phyloP scores from a whole-genome alignment of 2,113 vertebrate species.

The Alethe diademata region DNA sequence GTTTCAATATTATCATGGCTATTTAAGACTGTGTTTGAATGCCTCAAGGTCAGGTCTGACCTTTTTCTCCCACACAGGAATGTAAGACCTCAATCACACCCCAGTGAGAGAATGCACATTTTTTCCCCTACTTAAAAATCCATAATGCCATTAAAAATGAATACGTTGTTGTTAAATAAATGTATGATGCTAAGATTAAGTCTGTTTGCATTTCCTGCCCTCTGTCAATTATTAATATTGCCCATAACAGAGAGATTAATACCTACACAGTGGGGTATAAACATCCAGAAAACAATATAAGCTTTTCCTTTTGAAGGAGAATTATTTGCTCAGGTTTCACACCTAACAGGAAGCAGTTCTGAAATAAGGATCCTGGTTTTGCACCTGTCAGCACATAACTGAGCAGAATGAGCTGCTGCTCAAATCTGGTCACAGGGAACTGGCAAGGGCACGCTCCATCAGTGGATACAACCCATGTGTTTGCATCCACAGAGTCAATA shows the following conservation, averaged over 20 bases:
- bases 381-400: neutral
- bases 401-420: neutral
- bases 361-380: neutral
- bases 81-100: constrained; percentile 26
- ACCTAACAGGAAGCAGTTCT: constrained; percentile 24
- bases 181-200: constrained; percentile 33
- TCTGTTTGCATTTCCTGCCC: constrained; percentile 15
- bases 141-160: constrained; percentile 54
- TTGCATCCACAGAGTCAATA: neutral
- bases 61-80: constrained; percentile 28
- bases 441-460: neutral
- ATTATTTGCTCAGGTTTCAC: constrained; percentile 41
- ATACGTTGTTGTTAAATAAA: constrained; percentile 27
- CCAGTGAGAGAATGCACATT: neutral
- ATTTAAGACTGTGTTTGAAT: constrained; percentile 21
- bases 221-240: constrained; percentile 47
- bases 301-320: neutral
- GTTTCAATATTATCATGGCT: neutral
- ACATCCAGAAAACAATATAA: neutral
- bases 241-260: constrained; percentile 24
- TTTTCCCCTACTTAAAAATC: constrained; percentile 20
- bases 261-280: neutral
- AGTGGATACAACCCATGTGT: neutral
- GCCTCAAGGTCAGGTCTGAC: constrained; percentile 39
- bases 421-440: neutral